A percentile compares a stretch with the other conserved stretches of the same genome.
phyloP scores from a whole-genome alignment of 2,113 vertebrate species.

The Sceloporus tristichus region DNA sequence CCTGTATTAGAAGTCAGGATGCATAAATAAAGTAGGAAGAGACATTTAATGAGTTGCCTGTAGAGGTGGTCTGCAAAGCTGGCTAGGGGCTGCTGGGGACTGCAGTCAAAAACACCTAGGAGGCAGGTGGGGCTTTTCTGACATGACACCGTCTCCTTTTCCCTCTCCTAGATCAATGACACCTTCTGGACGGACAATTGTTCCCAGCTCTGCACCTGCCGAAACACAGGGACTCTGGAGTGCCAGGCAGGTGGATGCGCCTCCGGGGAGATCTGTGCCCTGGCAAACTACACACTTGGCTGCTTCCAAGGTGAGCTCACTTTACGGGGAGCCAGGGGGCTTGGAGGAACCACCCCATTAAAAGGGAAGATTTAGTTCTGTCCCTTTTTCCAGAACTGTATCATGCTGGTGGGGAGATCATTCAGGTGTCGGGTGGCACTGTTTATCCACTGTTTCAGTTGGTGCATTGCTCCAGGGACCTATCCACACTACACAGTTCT shows the following conservation, averaged over 20 bases:
- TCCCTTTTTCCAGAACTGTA: too few relatives aligned
- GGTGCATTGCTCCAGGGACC: too few relatives aligned
- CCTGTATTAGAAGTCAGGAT: not conserved
- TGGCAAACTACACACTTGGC: not conserved
- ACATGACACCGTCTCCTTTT: not conserved
- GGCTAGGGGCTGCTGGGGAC: too few relatives aligned
- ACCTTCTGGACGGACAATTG: not conserved
- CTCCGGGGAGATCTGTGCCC: not conserved
- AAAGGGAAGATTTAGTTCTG: not conserved
- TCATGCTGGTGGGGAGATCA: too few relatives aligned
- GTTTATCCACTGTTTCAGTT: too few relatives aligned
- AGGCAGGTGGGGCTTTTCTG: not conserved
- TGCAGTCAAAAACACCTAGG: too few relatives aligned
- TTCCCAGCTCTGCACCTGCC: not conserved
- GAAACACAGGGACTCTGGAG: not conserved
- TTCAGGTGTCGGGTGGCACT: too few relatives aligned
- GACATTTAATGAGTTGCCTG: too few relatives aligned
- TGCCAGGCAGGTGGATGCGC: rapidly evolving
- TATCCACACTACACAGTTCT: too few relatives aligned
- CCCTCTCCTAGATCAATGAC: slow-evolving; percentile 10
- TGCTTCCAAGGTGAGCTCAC: not conserved
- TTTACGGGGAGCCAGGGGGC: rapidly evolving
- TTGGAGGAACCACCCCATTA: not conserved
- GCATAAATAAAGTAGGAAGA: too few relatives aligned
- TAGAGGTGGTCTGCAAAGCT: not conserved